Base-by-base conservation (phyloP, 2,888 invertebrate species). In the Odontocolon sp. region DNA sequence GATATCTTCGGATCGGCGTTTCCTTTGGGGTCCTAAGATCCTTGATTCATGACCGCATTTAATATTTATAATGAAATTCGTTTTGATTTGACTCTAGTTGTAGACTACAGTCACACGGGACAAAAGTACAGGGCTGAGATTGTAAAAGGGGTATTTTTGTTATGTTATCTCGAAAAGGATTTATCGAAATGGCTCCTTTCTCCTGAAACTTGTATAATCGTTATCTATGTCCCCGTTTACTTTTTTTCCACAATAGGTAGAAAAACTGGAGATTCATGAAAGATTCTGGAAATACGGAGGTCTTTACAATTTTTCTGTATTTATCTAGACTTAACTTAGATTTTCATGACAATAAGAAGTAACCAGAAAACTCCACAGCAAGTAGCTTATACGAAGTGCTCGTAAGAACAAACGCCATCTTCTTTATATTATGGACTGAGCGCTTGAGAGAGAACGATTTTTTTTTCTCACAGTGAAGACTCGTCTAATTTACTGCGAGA, bases 401-500 rank as follows among this genome's bases (percentile, higher is more conserved):
- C n/a, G n/a, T n/a, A n/a, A n/a, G n/a, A n/a, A n/a, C n/a, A n/a
- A n/a, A n/a, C n/a, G n/a, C n/a, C n/a, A n/a, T n/a, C n/a, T n/a
- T n/a, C n/a, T n/a, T 23, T n/a, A 6, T 36, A 50, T 9, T 16
- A 9, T 4, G n/a, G 3, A 23, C 16, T 18, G 36, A 54, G 50
- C 1, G 1, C 9, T 26, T n/a, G n/a, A 18, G 11, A 5, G 9
- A 31, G 18, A 28, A 38, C 9, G 16, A 50, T 54, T 61, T 28
- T 45, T 28, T 54, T 16, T 14, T 21, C 33, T 45, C 18, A 18
- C 28, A 52, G 64, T 42, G 67, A 64, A 50, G 28, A 61, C 61
- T 50, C 50, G 66, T 67, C 79, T 83, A 85, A 86, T 85, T 85
- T 84, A 85, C 80, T 81, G 75, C 63, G 68, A 69, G 82, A 82